These are phyloP conservation scores for Sciurus carolinensis DNA, from an alignment of 2,797 vertebrate genomes.

Conservation along the genomic window DNA sequence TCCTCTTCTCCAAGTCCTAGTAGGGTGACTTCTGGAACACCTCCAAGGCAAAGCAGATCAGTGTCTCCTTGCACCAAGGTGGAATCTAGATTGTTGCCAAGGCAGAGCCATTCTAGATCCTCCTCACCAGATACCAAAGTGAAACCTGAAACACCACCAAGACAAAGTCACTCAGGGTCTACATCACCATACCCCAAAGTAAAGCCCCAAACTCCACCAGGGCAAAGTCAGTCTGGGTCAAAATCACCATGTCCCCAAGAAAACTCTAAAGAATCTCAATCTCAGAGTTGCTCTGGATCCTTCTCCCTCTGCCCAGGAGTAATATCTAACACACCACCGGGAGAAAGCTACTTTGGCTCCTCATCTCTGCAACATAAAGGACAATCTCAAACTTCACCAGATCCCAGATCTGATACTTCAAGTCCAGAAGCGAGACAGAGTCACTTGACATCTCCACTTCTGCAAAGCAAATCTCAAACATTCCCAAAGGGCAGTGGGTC, in stretches of 20 bases:
- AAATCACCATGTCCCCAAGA: constrained; percentile 75
- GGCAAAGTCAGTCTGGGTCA: constrained; percentile 67
- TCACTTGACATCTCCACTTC: constrained; percentile 51
- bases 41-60: constrained; percentile 77
- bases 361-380: constrained; percentile 71
- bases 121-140: constrained; percentile 82
- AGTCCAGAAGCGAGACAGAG: constrained; percentile 75
- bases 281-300: constrained; percentile 68
- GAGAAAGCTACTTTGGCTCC: constrained; percentile 42
- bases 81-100: constrained; percentile 69
- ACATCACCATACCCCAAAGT: constrained; percentile 73
- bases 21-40: constrained; percentile 70
- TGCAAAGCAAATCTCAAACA: constrained; percentile 74
- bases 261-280: constrained; percentile 71
- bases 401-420: constrained; percentile 46
- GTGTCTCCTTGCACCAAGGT: constrained; percentile 79
- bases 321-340: constrained; percentile 41
- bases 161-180: constrained; percentile 78
- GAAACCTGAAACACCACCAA: constrained; percentile 72
- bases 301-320: constrained; percentile 39
- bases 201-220: constrained; percentile 75
- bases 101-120: constrained; percentile 81
- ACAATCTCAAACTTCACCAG: constrained; percentile 71
- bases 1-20: constrained; percentile 83
- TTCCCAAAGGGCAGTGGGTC: constrained; percentile 59